Conservation (phyloP, 2,113 vertebrate species). For the Copsychus sechellarum region DNA sequence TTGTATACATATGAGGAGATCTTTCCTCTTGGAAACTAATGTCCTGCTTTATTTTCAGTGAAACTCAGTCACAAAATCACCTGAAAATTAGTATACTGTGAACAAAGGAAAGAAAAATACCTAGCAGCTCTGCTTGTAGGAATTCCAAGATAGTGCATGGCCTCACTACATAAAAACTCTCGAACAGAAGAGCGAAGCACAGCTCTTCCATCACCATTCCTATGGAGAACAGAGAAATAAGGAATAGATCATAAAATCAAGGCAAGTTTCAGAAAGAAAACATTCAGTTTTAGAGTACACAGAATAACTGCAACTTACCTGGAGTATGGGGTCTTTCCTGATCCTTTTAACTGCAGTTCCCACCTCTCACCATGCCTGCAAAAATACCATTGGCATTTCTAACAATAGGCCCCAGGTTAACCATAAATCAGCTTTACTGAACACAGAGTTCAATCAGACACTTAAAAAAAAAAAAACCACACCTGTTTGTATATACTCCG, state of each 20-base stretch:
- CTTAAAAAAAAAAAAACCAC: not conserved
- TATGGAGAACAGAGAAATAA: not conserved
- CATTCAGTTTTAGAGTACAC: not conserved
- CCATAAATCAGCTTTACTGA: not conserved
- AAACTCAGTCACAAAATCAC: not conserved
- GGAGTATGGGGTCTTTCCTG: constrained; percentile 84
- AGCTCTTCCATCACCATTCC: constrained; percentile 82
- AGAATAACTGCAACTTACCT: constrained; percentile 49
- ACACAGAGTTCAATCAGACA: not conserved
- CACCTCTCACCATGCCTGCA: constrained; percentile 78
- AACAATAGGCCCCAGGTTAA: not conserved
- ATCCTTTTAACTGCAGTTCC: constrained; percentile 87
- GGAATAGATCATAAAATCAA: not conserved
- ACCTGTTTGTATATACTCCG: constrained; percentile 82
- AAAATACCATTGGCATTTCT: constrained; percentile 21
- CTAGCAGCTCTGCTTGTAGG: constrained; percentile 83
- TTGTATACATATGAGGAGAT: not conserved
- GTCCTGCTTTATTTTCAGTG: not conserved
- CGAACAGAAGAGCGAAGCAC: constrained; percentile 81
- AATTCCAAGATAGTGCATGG: constrained; percentile 80
- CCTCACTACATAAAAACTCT: constrained; percentile 84
- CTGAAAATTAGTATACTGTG: not conserved
- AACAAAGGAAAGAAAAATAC: constrained; percentile 55
- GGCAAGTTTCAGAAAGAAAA: not conserved
- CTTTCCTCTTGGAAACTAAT: not conserved